Conservation (phyloP, 2,888 invertebrate species). For the Phalangium opilio region DNA sequence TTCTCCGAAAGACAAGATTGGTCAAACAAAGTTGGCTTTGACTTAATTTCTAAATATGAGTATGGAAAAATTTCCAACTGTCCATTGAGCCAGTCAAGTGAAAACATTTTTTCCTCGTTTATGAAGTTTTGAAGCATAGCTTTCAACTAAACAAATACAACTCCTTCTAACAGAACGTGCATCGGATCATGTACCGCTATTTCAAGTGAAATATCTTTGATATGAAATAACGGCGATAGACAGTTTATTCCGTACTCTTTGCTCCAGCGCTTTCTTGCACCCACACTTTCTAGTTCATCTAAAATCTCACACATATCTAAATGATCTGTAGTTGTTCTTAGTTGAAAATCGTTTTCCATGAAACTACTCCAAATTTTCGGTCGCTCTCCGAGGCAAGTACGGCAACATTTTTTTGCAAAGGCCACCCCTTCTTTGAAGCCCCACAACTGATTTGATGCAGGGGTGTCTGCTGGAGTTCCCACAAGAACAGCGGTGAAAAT, state of each 20-base stretch:
- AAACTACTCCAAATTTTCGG: too few relatives aligned
- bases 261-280: not conserved
- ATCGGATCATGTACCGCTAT: not conserved
- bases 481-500: too few relatives aligned
- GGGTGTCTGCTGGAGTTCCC: too few relatives aligned
- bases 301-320: too few relatives aligned
- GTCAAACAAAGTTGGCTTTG: slow-evolving; percentile 1
- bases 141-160: slow-evolving; percentile 3
- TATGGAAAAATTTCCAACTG: not conserved
- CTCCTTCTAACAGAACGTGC: slow-evolving; percentile 4
- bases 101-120: not conserved
- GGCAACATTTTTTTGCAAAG: too few relatives aligned
- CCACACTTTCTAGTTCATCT: too few relatives aligned
- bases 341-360: too few relatives aligned
- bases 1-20: not conserved
- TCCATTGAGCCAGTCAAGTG: not conserved
- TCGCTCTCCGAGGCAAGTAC: too few relatives aligned
- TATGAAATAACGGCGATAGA: not conserved
- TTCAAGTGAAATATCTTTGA: not conserved
- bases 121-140: slow-evolving; percentile 2
- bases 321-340: too few relatives aligned
- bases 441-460: too few relatives aligned
- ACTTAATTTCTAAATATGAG: not conserved
- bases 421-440: too few relatives aligned
- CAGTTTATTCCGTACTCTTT: slow-evolving; percentile 3